Conservation (phyloP, 2,113 vertebrate genomes). For the Pedetes capensis region DNA sequence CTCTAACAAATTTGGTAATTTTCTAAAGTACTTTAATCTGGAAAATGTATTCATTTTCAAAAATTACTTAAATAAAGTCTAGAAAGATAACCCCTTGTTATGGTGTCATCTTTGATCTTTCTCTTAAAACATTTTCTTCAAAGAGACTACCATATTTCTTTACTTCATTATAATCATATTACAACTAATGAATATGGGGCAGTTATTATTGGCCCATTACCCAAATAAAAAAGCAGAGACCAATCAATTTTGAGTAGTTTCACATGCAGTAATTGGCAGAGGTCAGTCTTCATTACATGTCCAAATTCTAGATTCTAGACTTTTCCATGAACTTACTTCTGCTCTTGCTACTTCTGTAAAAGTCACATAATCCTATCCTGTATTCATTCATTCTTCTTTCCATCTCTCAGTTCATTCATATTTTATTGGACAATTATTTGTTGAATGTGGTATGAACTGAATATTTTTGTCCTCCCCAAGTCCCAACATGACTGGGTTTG, state of each 20-base stretch:
- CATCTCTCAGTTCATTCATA: not conserved
- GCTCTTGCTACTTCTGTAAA: not conserved
- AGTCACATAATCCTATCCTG: not conserved
- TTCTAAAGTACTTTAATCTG: not conserved
- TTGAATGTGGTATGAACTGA: not conserved
- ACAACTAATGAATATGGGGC: not conserved
- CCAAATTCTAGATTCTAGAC: not conserved
- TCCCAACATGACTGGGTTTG: not conserved
- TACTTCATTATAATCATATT: not conserved
- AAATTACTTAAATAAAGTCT: not conserved
- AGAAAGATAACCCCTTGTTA: not conserved
- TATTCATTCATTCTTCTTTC: not conserved
- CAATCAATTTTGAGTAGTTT: not conserved
- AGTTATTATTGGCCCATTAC: not conserved
- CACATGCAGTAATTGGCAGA: not conserved
- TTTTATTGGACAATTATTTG: not conserved
- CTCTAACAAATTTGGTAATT: not conserved
- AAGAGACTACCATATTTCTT: not conserved
- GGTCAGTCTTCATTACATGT: not conserved
- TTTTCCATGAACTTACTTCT: not conserved
- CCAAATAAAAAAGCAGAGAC: slow-evolving; percentile 11
- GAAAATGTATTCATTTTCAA: not conserved
- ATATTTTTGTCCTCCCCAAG: not conserved
- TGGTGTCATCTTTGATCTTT: not conserved
- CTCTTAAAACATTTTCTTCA: slow-evolving; percentile 23